Percentiles rank a stretch among this genome's conserved stretches.
Evolutionary conservation across 2,113 vertebrate genomes (phyloP).

Genomic region (Myrmecobius fasciatus): DNA sequence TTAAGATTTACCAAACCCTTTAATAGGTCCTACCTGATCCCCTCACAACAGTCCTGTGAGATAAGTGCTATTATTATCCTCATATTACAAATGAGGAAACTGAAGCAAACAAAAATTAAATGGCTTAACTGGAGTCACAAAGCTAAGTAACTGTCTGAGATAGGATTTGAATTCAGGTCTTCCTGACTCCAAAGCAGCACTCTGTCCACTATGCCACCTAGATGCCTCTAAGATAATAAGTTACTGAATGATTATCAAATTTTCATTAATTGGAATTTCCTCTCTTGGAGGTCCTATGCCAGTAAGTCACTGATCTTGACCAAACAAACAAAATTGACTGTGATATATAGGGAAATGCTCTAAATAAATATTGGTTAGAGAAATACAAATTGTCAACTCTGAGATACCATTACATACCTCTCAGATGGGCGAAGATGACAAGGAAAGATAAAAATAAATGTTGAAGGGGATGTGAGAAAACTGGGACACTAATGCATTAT

Average conservation of each 20-base stretch:
- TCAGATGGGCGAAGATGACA: too few relatives aligned
- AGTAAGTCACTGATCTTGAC: neutral
- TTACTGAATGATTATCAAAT: neutral
- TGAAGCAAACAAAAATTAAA: neutral
- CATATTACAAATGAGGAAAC: neutral
- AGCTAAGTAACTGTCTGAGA: neutral
- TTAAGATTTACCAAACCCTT: neutral
- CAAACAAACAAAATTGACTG: neutral
- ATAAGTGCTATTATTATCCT: neutral
- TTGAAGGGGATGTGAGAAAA: too few relatives aligned
- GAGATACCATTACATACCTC: too few relatives aligned
- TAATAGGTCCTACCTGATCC: neutral
- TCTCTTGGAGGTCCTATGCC: neutral
- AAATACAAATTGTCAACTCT: too few relatives aligned
- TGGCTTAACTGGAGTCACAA: neutral
- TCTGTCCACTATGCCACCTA: neutral
- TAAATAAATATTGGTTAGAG: too few relatives aligned
- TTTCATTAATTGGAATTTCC: neutral
- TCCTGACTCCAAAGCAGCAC: neutral
- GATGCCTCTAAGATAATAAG: neutral
- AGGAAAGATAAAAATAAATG: too few relatives aligned
- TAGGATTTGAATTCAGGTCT: neutral
- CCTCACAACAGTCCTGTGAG: neutral
- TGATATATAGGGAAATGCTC: neutral
- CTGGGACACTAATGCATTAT: too few relatives aligned